Base-by-base conservation (phyloP, 2,113 vertebrate species). In the Eretmodus cyanostictus region DNA sequence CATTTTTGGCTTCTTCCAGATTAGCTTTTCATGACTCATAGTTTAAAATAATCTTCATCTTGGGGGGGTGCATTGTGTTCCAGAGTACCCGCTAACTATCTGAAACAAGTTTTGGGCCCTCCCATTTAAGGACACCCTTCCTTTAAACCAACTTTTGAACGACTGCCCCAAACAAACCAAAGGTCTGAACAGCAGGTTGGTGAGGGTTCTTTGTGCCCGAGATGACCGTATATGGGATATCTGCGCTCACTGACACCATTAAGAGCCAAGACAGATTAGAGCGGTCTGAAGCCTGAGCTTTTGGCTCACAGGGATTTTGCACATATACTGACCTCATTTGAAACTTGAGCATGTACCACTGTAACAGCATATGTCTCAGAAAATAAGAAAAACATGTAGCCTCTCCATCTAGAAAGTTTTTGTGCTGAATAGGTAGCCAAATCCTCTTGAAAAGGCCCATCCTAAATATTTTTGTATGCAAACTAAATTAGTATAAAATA, bases 381-480 rank as follows among this genome's bases (percentile, higher is more conserved):
- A 71, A 71, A 71, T 42, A 24, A 71, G 36, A 24, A 71, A 71
- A 42, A 24, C n/a, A 2, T 71, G 66, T 14, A 24, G n/a, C 38
- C 9, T 47, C 0, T 47, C 71, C 71, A 29, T 47, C 24, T 17
- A 47, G 24, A 47, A 42, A 42, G 40, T 47, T 47, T 76, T 5
- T 76, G 14, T 47, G 40, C 1, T 27, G 4, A 17, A 47, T 2
- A 0, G 0, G 9, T 19, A 29, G 40, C 2, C 42, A 76, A 47
- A 17, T 29, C 0, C 40, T 47, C 14, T 47, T 47, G 42, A 76
- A 27, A 71, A 47, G 2, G 14, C 71, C 8, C 40, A 8, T 29
- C 24, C 24, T 47, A 47, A 47, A 47, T 19, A 29, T 47, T 47
- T 29, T 29, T 73, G 9, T 16, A 42, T 13, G 7, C 12, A 73